Conservation (phyloP, 2,888 invertebrate genomes). For the Caenorhabditis angaria region DNA sequence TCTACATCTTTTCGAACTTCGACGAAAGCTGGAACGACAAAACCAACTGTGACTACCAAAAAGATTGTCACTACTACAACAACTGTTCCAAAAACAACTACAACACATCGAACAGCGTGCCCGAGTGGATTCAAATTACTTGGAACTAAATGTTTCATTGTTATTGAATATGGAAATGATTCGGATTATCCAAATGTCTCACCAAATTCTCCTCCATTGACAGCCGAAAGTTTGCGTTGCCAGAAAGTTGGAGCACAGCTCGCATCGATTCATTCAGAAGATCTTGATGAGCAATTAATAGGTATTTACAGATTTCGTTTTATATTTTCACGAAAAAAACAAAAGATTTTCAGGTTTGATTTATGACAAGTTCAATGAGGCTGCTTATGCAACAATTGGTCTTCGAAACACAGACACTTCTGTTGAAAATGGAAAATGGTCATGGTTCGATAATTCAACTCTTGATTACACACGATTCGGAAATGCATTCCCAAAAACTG, state of each 20-base stretch:
- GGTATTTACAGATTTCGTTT: neutral
- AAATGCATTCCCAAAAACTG: neutral
- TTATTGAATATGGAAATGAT: conserved; percentile 28
- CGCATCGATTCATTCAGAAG: conserved; percentile 23
- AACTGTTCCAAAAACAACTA: conserved; percentile 19
- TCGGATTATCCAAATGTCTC: conserved; percentile 30
- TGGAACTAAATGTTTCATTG: conserved; percentile 11
- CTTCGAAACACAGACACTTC: neutral
- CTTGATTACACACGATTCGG: neutral
- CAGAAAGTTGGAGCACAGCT: conserved; percentile 28
- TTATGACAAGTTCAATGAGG: neutral
- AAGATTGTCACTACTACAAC: conserved; percentile 17
- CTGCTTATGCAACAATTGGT: neutral
- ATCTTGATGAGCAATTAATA: neutral
- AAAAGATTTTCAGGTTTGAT: neutral
- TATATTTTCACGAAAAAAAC: neutral
- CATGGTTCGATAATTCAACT: neutral
- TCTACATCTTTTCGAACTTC: conserved; percentile 15
- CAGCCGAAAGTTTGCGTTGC: conserved; percentile 28
- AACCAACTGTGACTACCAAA: conserved; percentile 6
- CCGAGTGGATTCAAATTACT: conserved; percentile 21
- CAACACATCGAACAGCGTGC: conserved; percentile 19
- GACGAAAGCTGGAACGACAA: conserved; percentile 8
- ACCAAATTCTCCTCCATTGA: conserved; percentile 30
- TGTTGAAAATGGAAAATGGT: neutral